Evolutionary conservation across 2,113 vertebrate species (phyloP), one percentile per base, ranked within the genome.

Genomic region (Bucco capensis): DNA sequence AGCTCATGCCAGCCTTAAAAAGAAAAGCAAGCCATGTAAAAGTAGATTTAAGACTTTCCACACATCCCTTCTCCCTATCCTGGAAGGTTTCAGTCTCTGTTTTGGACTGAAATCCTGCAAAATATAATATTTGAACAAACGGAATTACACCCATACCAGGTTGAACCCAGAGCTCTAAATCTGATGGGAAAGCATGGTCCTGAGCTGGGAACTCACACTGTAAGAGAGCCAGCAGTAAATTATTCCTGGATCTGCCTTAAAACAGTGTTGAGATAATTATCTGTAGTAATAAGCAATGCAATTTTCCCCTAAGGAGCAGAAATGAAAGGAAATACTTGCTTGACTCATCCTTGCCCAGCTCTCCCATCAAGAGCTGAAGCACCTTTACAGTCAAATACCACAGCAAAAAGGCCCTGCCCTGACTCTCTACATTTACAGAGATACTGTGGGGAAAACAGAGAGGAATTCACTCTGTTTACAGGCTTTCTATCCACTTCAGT

Each of bases 241-340:
- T 93, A 86, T 82, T 93, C 60, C 83, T 81, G 37, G 46, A 67
- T 90, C 70, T 75, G 57, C 61, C 70, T 75, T 42, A 57, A 6
- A 61, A 18, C 42, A 72, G 53, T 19, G 84, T 10, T 30, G 74
- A 82, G n/a, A 82, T 53, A 90, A 82, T 87, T 73, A 90, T 58
- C 73, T 62, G 30, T 38, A 93, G 70, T 0, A 0, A 96, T 82
- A 47, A 93, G 81, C 74, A 85, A 94, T 50, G n/a, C 23, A 14
- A 61, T 84, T 35, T n/a, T 4, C 15, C 4, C 70, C 7, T 0
- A 0, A 83, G 88, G 58, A 81, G 24, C 38, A 80, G 58, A 76
- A 86, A 75, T 53, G 61, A 86, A 95, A 88, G 66, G 89, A 90
- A 94, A 90, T 18, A 65, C 50, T 93, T 65, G 42, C 58, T 87